Percentiles rank a stretch among this genome's conserved stretches.
Evolutionary conservation across 2,113 vertebrate genomes (phyloP).

Genomic region (Paramisgurnus dabryanus): DNA sequence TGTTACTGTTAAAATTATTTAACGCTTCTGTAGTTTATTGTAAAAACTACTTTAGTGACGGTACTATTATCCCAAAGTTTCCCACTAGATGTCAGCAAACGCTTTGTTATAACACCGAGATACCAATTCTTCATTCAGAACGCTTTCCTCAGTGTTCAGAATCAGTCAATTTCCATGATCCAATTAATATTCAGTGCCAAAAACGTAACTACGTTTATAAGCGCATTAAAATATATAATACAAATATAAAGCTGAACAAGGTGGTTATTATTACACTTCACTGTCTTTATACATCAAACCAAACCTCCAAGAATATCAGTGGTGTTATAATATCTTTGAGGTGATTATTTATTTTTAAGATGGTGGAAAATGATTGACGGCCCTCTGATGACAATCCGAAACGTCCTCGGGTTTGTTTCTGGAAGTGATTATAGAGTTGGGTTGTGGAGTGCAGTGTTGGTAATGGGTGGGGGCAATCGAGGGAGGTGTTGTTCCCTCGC

Average conservation of each 20-base stretch:
- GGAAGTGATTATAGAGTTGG: slow-evolving; percentile 69
- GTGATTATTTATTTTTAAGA: background rate
- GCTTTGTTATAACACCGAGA: slow-evolving; percentile 14
- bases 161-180: background rate
- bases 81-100: slow-evolving; percentile 58
- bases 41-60: no score
- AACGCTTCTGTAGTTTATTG: no score
- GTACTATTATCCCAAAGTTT: no score
- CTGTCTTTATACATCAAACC: background rate
- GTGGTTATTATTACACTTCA: background rate
- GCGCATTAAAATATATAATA: background rate
- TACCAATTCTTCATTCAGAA: slow-evolving; percentile 44
- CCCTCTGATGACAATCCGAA: slow-evolving; percentile 59
- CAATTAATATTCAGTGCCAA: background rate
- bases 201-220: no score
- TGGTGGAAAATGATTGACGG: slow-evolving; percentile 14
- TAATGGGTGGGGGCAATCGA: slow-evolving; percentile 32
- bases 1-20: no score
- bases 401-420: slow-evolving; percentile 61
- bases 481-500: slow-evolving; percentile 58
- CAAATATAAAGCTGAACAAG: no score
- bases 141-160: background rate
- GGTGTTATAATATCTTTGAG: background rate
- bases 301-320: background rate
- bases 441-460: slow-evolving; percentile 28